Percentiles rank a stretch among this genome's conserved stretches.
Evolutionary conservation across 1,140 invertebrate species (phyloP).

Genomic region (Drosophila rhopaloa): DNA sequence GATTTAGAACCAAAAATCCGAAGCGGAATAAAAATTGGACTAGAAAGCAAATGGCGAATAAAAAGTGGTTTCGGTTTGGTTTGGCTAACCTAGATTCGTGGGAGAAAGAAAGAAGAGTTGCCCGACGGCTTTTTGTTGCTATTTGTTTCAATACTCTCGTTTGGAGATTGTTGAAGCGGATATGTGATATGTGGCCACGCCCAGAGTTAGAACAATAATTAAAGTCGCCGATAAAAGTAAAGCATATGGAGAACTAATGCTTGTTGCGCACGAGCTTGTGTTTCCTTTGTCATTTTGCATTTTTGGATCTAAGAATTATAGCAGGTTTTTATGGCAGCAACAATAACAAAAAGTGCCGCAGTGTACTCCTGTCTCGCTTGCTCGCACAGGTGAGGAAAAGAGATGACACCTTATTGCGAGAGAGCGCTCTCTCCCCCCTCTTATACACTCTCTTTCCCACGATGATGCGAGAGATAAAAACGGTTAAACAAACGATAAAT

Average conservation of each 20-base stretch:
- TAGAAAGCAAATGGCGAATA: slow-evolving; percentile 65
- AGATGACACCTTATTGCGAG: slow-evolving; percentile 20
- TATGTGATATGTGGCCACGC: slow-evolving; percentile 60
- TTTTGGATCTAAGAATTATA: slow-evolving; percentile 38
- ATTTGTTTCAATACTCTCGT: slow-evolving; percentile 16
- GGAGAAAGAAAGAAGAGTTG: slow-evolving; percentile 34
- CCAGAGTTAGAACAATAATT: slow-evolving; percentile 33
- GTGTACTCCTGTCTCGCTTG: slow-evolving; percentile 1
- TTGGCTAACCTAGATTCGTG: slow-evolving; percentile 41
- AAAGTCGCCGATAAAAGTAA: slow-evolving; percentile 55
- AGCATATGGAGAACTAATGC: slow-evolving; percentile 31
- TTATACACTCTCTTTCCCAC: not conserved
- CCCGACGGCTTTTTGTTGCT: slow-evolving; percentile 33
- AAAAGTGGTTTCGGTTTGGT: slow-evolving; percentile 25
- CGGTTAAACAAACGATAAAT: slow-evolving; percentile 47
- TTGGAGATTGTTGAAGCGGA: slow-evolving; percentile 58
- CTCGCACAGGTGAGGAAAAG: slow-evolving; percentile 40
- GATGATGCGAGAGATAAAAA: slow-evolving; percentile 45
- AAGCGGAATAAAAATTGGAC: slow-evolving; percentile 23
- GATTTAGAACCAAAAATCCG: slow-evolving; percentile 28
- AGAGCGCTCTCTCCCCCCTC: slow-evolving; percentile 20
- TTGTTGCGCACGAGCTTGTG: slow-evolving; percentile 30
- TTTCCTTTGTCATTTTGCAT: slow-evolving; percentile 39
- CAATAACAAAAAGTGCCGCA: slow-evolving; percentile 23
- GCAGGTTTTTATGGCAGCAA: slow-evolving; percentile 32